Evolutionary conservation across 2,888 invertebrate genomes (phyloP).

Genomic region (Linnaemya tessellans): DNA sequence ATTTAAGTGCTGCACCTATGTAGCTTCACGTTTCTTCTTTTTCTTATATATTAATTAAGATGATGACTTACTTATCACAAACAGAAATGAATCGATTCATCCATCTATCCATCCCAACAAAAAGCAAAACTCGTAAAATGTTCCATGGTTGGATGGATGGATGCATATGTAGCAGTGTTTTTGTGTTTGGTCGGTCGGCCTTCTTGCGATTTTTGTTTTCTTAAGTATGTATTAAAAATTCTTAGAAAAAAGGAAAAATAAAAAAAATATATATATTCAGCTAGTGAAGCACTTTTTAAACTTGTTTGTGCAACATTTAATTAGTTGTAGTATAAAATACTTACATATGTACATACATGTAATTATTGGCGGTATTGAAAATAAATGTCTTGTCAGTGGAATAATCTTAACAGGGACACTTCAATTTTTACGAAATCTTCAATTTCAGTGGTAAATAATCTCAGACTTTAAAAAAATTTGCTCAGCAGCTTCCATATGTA

Average conservation of each 20-base stretch:
- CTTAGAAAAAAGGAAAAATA: conserved; percentile 20
- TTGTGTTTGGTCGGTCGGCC: not conserved
- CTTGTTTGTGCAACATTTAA: conserved; percentile 18
- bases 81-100: conserved; percentile 53
- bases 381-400: too few species aligned
- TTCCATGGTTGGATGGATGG: not conserved
- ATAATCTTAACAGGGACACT: too few species aligned
- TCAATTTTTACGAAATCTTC: too few species aligned
- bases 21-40: conserved; percentile 56
- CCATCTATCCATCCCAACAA: conserved; percentile 27
- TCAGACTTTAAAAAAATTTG: too few species aligned
- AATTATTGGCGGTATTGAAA: not conserved
- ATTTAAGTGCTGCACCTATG: conserved; percentile 51
- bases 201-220: conserved; percentile 10
- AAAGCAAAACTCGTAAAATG: conserved; percentile 16
- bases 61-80: conserved; percentile 70
- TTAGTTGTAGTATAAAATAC: conserved; percentile 8
- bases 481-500: too few species aligned
- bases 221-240: conserved; percentile 30
- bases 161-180: conserved; percentile 5
- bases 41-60: conserved; percentile 71
- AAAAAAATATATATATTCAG: not conserved
- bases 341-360: not conserved
- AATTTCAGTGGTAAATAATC: too few species aligned
- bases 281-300: conserved; percentile 23